These are phyloP conservation scores for Brotula barbata DNA, from an alignment of 2,797 vertebrate genomes.

Conservation along the genomic window DNA sequence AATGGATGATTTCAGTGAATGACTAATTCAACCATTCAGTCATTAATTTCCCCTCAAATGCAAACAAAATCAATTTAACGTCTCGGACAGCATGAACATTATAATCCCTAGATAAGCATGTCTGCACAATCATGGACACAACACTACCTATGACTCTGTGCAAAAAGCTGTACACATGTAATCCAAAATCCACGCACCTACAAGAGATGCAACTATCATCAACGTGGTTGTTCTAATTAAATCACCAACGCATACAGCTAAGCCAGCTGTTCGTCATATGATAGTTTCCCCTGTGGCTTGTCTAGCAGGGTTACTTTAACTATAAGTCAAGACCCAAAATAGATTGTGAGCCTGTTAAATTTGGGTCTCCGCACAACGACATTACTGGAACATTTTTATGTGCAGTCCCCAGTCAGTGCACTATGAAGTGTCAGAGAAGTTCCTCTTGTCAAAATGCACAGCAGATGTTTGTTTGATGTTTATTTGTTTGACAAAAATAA, in stretches of 20 bases:
- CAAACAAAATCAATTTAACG: not conserved
- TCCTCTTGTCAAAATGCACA: not conserved
- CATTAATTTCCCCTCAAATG: not conserved
- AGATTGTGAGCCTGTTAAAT: constrained; percentile 31
- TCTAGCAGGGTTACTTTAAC: constrained; percentile 47
- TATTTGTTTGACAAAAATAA: constrained; percentile 7
- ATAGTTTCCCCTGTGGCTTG: constrained; percentile 50
- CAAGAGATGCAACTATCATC: constrained; percentile 65
- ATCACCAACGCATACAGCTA: constrained; percentile 64
- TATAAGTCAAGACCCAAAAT: constrained; percentile 53
- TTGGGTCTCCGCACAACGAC: constrained; percentile 21
- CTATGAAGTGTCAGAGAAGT: not conserved
- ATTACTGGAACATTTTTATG: constrained; percentile 11
- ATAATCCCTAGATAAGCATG: constrained; percentile 27
- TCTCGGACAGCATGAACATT: not conserved
- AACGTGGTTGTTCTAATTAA: constrained; percentile 69
- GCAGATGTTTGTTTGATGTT: not conserved
- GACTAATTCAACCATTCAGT: not conserved
- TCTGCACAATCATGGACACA: constrained; percentile 45
- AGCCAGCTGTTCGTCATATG: constrained; percentile 56
- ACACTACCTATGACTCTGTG: constrained; percentile 54
- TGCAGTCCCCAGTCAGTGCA: not conserved
- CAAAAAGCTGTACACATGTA: constrained; percentile 58
- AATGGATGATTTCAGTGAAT: not conserved
- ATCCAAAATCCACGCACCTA: constrained; percentile 62